phyloP scores from a whole-genome alignment of 2,797 vertebrate genomes.

The Psittacula echo region DNA sequence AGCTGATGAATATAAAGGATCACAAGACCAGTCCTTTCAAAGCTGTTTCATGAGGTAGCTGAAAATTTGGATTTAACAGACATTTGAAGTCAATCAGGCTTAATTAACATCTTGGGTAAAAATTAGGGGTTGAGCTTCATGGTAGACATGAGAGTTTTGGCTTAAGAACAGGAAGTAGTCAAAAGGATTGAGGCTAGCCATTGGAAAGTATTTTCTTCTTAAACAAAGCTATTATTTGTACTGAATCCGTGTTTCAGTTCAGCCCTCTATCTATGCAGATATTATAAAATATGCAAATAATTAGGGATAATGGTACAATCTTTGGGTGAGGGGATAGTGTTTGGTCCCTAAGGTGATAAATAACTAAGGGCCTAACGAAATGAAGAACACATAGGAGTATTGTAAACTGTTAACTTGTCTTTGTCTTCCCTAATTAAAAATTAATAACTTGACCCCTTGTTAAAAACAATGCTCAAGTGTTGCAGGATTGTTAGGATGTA shows the following conservation, averaged over 20 bases:
- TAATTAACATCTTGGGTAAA: neutral
- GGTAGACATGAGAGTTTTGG: neutral
- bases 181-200: neutral
- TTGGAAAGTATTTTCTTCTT: neutral
- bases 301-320: neutral
- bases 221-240: neutral
- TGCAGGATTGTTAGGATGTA: neutral
- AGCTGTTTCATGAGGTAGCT: neutral
- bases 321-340: neutral
- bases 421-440: constrained; percentile 2
- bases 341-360: neutral
- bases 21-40: neutral
- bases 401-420: neutral
- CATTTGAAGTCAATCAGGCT: neutral
- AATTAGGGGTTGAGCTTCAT: neutral
- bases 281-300: neutral
- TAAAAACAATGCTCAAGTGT: neutral
- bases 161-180: neutral
- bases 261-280: neutral
- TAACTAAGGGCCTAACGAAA: neutral
- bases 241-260: neutral
- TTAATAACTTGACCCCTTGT: neutral
- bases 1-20: neutral
- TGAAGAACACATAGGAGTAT: neutral
- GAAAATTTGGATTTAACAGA: neutral